Percentiles rank a stretch among this genome's conserved stretches.
Conservation (phyloP, 2,113 vertebrate genomes). For the Cepphus grylle region DNA sequence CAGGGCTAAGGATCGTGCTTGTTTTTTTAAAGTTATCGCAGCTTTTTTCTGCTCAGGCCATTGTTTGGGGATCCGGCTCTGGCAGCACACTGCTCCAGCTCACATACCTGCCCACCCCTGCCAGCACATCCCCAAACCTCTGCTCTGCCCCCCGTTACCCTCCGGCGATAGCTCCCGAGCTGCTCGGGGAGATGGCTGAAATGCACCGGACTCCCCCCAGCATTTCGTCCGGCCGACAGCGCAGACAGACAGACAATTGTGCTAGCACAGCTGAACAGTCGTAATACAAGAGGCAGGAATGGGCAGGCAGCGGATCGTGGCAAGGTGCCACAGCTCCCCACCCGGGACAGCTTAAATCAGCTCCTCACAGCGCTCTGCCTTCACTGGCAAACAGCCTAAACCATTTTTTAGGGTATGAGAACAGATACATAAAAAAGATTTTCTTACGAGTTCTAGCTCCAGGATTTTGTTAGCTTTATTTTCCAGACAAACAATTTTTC, state of each 20-base stretch:
- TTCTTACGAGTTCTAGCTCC: neutral
- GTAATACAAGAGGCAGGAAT: neutral
- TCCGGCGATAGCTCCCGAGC: rapidly evolving
- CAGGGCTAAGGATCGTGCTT: neutral
- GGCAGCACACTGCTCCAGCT: neutral
- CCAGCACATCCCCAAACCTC: neutral
- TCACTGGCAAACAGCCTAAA: neutral
- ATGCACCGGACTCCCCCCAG: rapidly evolving
- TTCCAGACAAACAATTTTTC: neutral
- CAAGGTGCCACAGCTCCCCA: neutral
- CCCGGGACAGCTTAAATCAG: neutral
- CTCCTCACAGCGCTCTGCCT: neutral
- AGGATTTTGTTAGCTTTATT: neutral
- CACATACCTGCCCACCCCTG: neutral
- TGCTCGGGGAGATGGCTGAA: neutral
- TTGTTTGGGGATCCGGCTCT: neutral
- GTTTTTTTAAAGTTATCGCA: neutral
- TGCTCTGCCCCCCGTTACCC: neutral
- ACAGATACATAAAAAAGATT: neutral
- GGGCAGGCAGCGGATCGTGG: neutral
- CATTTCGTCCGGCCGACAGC: neutral
- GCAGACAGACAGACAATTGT: slow-evolving; percentile 12
- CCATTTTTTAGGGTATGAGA: neutral
- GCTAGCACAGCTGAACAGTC: slow-evolving; percentile 19
- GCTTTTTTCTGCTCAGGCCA: neutral